Percentiles rank a stretch among this genome's conserved stretches.
Conservation (phyloP, 2,113 vertebrate species). For the Eidolon helvum region DNA sequence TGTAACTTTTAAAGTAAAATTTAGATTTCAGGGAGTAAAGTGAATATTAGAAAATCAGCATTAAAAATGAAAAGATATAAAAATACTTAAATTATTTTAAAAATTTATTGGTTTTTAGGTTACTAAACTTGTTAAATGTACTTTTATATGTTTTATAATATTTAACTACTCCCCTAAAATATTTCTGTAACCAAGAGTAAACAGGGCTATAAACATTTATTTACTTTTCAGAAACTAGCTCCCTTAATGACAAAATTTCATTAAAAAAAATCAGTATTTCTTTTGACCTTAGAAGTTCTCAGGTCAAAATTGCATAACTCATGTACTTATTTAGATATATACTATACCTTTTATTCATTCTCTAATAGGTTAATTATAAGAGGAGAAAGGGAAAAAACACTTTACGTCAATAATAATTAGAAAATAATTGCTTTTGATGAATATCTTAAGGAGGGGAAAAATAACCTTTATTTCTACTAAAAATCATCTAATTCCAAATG, state of each 20-base stretch:
- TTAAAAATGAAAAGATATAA: not conserved
- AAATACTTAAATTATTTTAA: not conserved
- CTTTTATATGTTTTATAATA: not conserved
- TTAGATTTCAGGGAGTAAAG: not conserved
- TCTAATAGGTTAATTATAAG: conserved; percentile 5
- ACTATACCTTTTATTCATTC: not conserved
- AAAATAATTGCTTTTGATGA: conserved; percentile 5
- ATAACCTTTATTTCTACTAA: not conserved
- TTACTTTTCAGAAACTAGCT: conserved; percentile 23
- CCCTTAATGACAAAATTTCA: not conserved
- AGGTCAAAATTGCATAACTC: not conserved
- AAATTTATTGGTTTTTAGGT: not conserved
- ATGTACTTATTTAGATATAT: not conserved
- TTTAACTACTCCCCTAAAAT: not conserved
- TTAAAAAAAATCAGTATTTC: conserved; percentile 20
- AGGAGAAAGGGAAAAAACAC: not conserved
- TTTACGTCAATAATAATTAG: not conserved
- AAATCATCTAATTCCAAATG: not conserved
- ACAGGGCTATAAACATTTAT: not conserved
- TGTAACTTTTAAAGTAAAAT: not conserved
- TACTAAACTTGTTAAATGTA: not conserved
- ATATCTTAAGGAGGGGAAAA: not conserved
- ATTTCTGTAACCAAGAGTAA: not conserved
- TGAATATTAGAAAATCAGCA: conserved; percentile 12
- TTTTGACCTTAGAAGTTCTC: not conserved